phyloP scores from a whole-genome alignment of 2,113 vertebrate genomes.

The Phalacrocorax pelagicus region DNA sequence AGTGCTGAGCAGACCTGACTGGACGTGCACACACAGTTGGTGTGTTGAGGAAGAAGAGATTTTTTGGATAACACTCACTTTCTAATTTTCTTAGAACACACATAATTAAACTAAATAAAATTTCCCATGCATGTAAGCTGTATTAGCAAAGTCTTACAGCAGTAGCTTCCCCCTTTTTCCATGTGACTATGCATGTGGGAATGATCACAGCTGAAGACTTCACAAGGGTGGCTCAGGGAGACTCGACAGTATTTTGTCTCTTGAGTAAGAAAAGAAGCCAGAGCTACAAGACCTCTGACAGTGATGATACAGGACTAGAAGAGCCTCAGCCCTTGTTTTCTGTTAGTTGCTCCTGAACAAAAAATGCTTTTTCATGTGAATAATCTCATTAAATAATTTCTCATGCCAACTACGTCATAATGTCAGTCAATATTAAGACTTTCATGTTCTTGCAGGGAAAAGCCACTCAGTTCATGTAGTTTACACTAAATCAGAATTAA shows the following conservation, averaged over 20 bases:
- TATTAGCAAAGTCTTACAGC: not conserved
- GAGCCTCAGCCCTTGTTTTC: not conserved
- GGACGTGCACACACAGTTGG: not conserved
- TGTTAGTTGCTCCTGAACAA: not conserved
- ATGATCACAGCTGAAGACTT: not conserved
- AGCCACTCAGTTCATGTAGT: not conserved
- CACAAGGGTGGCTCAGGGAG: not conserved
- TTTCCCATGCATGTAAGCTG: not conserved
- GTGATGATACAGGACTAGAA: not conserved
- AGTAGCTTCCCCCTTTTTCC: not conserved
- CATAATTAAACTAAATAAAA: not conserved
- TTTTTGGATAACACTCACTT: not conserved
- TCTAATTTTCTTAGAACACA: not conserved
- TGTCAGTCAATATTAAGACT: not conserved
- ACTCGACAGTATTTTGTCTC: not conserved
- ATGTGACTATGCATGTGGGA: not conserved
- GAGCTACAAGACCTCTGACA: not conserved
- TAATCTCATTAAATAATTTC: not conserved
- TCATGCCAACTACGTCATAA: not conserved
- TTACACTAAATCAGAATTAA: not conserved
- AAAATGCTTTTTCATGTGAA: not conserved
- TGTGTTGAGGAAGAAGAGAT: not conserved
- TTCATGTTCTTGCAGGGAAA: not conserved
- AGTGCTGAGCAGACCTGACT: not conserved
- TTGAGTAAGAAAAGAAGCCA: not conserved